phyloP scores from a whole-genome alignment of 2,113 vertebrate species.

The Himantopus leucocephalus region DNA sequence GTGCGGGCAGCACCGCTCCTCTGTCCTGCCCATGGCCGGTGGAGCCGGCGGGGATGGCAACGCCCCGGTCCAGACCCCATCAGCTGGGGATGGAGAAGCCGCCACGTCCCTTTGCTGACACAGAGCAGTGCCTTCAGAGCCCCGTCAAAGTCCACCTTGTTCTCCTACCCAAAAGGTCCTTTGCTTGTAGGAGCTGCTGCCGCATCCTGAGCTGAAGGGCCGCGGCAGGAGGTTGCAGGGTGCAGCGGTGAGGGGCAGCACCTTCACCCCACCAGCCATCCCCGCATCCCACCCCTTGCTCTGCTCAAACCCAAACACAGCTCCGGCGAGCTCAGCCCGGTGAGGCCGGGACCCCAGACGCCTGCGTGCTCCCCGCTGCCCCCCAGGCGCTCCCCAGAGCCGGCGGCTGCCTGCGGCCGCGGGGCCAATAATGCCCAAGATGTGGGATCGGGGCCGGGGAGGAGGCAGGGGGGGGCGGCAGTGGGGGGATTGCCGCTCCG shows the following conservation, averaged over 20 bases:
- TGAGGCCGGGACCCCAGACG: not conserved
- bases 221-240: not conserved
- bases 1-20: not conserved
- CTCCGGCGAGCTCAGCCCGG: not conserved
- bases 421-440: not conserved
- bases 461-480: not conserved
- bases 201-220: not conserved
- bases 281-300: not conserved
- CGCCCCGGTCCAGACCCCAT: not conserved
- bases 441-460: not conserved
- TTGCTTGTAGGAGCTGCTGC: not conserved
- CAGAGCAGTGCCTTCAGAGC: not conserved
- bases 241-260: rapidly evolving
- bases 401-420: rapidly evolving
- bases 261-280: not conserved
- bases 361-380: rapidly evolving
- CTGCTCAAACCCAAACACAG: not conserved
- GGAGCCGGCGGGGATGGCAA: not conserved
- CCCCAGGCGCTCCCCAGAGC: rapidly evolving
- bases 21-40: not conserved
- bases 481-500: not conserved
- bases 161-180: not conserved
- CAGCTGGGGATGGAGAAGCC: not conserved
- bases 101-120: not conserved
- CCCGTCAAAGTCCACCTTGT: not conserved